phyloP scores from a whole-genome alignment of 2,113 vertebrate species.

The Cyrtonyx montezumae region DNA sequence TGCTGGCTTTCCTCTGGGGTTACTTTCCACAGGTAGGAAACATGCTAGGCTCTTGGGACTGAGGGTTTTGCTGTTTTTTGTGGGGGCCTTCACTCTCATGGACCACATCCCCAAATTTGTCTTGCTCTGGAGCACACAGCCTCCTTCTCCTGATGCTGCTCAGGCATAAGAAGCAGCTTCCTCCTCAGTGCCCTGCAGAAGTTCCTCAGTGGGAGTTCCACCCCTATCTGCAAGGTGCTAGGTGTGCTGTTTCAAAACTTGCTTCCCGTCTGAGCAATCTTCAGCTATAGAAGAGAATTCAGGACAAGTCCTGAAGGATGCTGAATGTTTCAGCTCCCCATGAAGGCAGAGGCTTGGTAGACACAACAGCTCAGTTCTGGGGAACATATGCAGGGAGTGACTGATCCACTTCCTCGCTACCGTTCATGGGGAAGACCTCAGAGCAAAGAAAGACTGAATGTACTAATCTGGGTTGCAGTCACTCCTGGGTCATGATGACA shows the following conservation, averaged over 20 bases:
- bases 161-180: not conserved
- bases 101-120: not conserved
- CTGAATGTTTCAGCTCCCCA: not conserved
- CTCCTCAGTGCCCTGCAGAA: not conserved
- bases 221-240: not conserved
- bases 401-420: not conserved
- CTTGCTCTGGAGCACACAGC: not conserved
- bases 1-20: not conserved
- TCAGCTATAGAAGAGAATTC: not conserved
- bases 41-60: not conserved
- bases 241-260: not conserved
- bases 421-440: not conserved
- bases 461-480: not conserved
- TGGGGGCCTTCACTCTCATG: not conserved
- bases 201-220: not conserved
- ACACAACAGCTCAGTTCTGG: not conserved
- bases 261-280: not conserved
- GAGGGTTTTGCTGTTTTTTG: not conserved
- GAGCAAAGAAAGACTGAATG: not conserved
- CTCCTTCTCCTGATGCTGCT: not conserved
- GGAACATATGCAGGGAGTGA: not conserved
- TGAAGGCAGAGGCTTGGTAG: not conserved
- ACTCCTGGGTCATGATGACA: not conserved
- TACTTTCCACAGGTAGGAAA: not conserved
- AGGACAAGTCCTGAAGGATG: rapidly evolving